phyloP scores from a whole-genome alignment of 2,797 vertebrate genomes.

The Fistularia commersonii region DNA sequence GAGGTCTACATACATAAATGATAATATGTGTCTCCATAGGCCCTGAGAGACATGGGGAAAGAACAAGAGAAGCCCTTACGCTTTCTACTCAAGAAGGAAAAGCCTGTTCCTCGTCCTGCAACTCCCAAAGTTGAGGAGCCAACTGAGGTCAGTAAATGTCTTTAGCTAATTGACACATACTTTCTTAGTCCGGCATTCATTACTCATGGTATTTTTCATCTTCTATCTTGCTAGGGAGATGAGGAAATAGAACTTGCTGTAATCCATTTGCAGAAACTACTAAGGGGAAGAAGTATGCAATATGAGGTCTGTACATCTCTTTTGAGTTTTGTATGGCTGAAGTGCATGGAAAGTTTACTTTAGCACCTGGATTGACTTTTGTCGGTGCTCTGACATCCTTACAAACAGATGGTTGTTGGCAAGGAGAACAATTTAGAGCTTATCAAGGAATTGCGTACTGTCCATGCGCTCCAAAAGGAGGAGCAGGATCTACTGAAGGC shows the following conservation, averaged over 20 bases:
- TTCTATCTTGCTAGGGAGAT: constrained; percentile 71
- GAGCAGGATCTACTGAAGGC: constrained; percentile 74
- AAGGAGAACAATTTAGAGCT: constrained; percentile 83
- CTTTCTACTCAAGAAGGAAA: constrained; percentile 70
- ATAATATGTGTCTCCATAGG: constrained; percentile 55
- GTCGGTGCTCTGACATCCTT: not conserved
- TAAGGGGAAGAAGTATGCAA: constrained; percentile 86
- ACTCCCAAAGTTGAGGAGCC: constrained; percentile 79
- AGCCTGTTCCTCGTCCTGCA: constrained; percentile 70
- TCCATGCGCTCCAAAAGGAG: constrained; percentile 79
- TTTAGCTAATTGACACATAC: not conserved
- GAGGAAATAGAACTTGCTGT: constrained; percentile 86
- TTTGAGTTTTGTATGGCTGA: not conserved
- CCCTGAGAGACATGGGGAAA: constrained; percentile 71
- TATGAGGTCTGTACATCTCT: constrained; percentile 74
- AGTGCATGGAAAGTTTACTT: not conserved
- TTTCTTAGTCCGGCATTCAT: not conserved
- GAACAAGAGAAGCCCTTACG: constrained; percentile 35
- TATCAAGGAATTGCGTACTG: constrained; percentile 83
- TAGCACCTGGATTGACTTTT: not conserved
- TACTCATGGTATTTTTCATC: not conserved
- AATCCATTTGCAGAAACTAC: constrained; percentile 84
- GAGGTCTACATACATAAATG: not conserved
- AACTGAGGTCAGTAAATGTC: constrained; percentile 68
- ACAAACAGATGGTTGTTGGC: constrained; percentile 84